phyloP scores from a whole-genome alignment of 2,888 invertebrate species.

The Papilio gigon region DNA sequence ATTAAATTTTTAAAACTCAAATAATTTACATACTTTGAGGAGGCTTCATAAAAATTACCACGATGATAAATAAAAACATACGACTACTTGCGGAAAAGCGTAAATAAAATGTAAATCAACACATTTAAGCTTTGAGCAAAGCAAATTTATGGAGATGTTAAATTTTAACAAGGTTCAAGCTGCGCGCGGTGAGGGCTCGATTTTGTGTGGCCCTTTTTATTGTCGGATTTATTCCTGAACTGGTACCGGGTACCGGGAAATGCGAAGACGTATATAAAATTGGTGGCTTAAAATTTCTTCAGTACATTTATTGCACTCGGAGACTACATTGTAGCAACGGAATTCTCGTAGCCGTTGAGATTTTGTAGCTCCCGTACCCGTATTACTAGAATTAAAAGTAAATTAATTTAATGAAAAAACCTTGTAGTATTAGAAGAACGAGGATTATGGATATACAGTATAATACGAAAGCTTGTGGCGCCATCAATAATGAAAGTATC shows the following conservation, averaged over 20 bases:
- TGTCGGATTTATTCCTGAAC: slow-evolving; percentile 45
- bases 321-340: background rate
- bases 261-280: slow-evolving; percentile 33
- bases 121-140: slow-evolving; percentile 40
- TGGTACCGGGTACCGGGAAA: slow-evolving; percentile 33
- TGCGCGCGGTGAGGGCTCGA: slow-evolving; percentile 40
- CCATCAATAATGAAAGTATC: slow-evolving; percentile 15
- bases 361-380: background rate
- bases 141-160: slow-evolving; percentile 41
- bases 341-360: background rate
- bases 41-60: slow-evolving; percentile 13
- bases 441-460: background rate
- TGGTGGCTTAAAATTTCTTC: slow-evolving; percentile 33
- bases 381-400: background rate
- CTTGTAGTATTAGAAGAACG: too few relatives aligned
- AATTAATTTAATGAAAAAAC: background rate
- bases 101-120: slow-evolving; percentile 56
- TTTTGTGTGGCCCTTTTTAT: slow-evolving; percentile 55
- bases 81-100: slow-evolving; percentile 31
- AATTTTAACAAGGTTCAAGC: slow-evolving; percentile 41
- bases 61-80: slow-evolving; percentile 27
- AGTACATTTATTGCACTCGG: slow-evolving; percentile 18
- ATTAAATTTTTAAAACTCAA: background rate
- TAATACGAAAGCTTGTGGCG: background rate
- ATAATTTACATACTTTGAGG: slow-evolving; percentile 16